Evolutionary conservation across 2,888 invertebrate species (phyloP).

Genomic region (Plagodis pulveraria): DNA sequence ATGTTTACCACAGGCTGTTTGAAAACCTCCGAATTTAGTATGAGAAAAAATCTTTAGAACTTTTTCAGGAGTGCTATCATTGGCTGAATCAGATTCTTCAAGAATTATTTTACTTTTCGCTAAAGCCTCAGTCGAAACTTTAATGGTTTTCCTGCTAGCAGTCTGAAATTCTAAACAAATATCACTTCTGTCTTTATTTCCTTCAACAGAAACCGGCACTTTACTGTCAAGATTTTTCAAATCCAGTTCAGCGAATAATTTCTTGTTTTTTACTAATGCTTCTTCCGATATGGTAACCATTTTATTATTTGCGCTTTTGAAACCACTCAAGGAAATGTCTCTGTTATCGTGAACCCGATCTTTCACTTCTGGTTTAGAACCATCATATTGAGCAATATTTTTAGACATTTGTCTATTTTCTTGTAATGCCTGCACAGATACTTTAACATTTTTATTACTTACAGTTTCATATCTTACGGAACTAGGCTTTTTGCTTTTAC

Average conservation of each 20-base stretch:
- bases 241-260: slow-evolving; percentile 6
- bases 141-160: too few species aligned
- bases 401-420: slow-evolving; percentile 49
- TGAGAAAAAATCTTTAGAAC: neutral
- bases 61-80: slow-evolving; percentile 6
- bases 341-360: neutral
- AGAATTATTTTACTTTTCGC: slow-evolving; percentile 55
- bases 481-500: slow-evolving; percentile 1
- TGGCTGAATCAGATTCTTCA: slow-evolving; percentile 37
- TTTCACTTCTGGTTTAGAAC: neutral
- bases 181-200: slow-evolving; percentile 1
- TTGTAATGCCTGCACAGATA: slow-evolving; percentile 54
- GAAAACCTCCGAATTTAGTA: slow-evolving; percentile 44
- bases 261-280: slow-evolving; percentile 12
- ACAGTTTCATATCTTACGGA: slow-evolving; percentile 65
- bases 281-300: slow-evolving; percentile 3
- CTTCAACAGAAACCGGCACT: neutral
- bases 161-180: slow-evolving; percentile 34
- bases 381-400: slow-evolving; percentile 43
- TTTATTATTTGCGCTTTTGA: slow-evolving; percentile 22
- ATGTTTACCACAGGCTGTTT: slow-evolving; percentile 55
- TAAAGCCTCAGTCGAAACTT: slow-evolving; percentile 12
- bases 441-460: slow-evolving; percentile 59
- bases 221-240: neutral
- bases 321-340: slow-evolving; percentile 3